Evolutionary conservation across 35 echinoderm and acorn worm species (phyloP), one percentile per base, ranked within the genome.

Genomic region (Diadema setosum): DNA sequence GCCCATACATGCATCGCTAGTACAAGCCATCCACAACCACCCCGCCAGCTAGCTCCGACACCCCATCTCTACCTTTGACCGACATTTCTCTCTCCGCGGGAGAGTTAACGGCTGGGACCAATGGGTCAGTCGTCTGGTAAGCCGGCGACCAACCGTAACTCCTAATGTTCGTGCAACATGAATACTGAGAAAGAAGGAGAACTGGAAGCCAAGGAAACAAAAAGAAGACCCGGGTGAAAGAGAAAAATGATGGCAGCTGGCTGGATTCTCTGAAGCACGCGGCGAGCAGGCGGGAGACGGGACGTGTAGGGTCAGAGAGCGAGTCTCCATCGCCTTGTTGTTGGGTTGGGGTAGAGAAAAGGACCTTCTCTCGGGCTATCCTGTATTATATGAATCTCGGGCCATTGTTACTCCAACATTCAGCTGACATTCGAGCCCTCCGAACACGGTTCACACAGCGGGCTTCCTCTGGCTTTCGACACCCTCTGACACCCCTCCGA

Each of bases 171-270:
- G 27, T 67, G 30, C 37, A n/a, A 67, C 63, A 67, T 67, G 63
- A 67, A 67, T 67, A 34, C 37, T n/a, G n/a, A n/a, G n/a, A n/a
- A n/a, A n/a, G n/a, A n/a, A n/a, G n/a, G n/a, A n/a, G n/a, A n/a
- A n/a, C 63, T 33, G 63, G 27, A 26, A 67, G 63, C 63, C 63
- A 33, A 34, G 63, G 24, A 67, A 29, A 41, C 25, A 26, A 78
- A 78, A 44, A 35, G 5, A 78, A 78, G 23, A 78, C 20, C 18
- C 20, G 12, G 61, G 20, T 12, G 61, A 67, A 67, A 67, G 18
- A 78, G 73, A 78, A 44, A 41, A 67, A 26, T 67, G 63, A 67
- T 43, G 37, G 73, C 73, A 78, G 73, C 73, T 78, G 73, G 24
- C 37, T 67, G 24, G 25, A 67, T 67, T 67, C 27, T 20, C 34